Conservation (phyloP, 1,140 invertebrate species). For the Druon quercuslanigerum region DNA sequence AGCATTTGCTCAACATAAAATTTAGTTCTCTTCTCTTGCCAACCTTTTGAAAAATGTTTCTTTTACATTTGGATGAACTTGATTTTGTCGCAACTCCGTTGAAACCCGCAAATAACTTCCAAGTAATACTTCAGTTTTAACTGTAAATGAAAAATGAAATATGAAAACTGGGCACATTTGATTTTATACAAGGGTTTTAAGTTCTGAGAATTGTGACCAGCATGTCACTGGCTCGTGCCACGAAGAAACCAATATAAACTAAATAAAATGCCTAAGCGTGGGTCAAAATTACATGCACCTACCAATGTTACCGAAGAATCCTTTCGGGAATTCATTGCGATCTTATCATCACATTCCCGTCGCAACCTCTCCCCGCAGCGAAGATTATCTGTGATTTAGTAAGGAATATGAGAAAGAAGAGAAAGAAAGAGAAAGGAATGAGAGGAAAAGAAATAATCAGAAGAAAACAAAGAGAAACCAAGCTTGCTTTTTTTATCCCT, state of each 20-base stretch:
- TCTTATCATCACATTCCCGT: slow-evolving; percentile 48
- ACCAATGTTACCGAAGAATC: slow-evolving; percentile 35
- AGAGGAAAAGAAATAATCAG: slow-evolving; percentile 21
- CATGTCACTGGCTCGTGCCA: slow-evolving; percentile 44
- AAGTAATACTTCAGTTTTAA: no score
- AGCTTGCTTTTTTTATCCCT: slow-evolving; percentile 33
- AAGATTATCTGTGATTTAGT: slow-evolving; percentile 64
- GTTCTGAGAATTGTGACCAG: slow-evolving; percentile 9
- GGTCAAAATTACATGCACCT: slow-evolving; percentile 43
- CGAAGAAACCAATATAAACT: slow-evolving; percentile 31
- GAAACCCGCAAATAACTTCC: no score
- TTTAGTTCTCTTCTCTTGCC: no score
- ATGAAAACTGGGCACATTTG: no score
- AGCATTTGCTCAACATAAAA: no score
- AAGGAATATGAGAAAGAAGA: slow-evolving; percentile 32
- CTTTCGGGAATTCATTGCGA: slow-evolving; percentile 61
- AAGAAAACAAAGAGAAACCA: slow-evolving; percentile 36
- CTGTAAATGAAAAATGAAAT: no score
- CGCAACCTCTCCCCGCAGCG: slow-evolving; percentile 49
- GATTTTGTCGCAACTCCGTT: no score
- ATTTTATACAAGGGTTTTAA: not conserved
- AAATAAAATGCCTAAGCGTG: slow-evolving; percentile 27
- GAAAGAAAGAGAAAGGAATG: slow-evolving; percentile 30
- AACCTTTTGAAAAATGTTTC: no score
- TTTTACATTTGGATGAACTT: no score